Evolutionary conservation across 2,888 invertebrate species (phyloP), one percentile per base, ranked within the genome.

Genomic region (Hypena proboscidalis): DNA sequence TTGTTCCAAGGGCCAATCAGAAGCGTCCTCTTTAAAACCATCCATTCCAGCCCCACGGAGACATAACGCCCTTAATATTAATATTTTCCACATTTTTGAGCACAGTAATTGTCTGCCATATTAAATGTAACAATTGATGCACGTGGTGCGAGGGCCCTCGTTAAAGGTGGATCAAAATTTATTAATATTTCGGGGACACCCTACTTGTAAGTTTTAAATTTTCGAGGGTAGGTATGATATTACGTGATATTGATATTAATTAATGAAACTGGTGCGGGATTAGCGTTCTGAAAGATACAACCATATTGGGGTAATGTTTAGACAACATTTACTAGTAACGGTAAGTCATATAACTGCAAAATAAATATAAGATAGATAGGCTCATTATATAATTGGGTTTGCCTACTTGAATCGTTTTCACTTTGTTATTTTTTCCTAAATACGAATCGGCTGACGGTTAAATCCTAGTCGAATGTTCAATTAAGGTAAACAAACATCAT

Each of bases 21-120:
- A 10, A 37, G 33, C 54, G 17, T 19, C 52, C 51, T 51, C 55
- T 71, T 65, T 65, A 64, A 64, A 64, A 62, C 53, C 64, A 64
- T 64, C 64, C 64, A n/a, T n/a, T 54, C 45, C 45, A 59, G 41
- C 68, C 67, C 76, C 74, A 72, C 76, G 77, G 74, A 67, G 74
- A 81, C 80, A 74, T 79, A 52, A 60, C 73, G 68, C 81, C 80
- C 81, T 70, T 72, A 61, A 78, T 80, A 80, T 84, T 82, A 84
- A 88, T 88, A 87, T 85, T 81, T 88, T 83, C 83, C 85, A 80
- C 80, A 71, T 73, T 75, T 75, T 70, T 83, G 83, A 70, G 53
- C 85, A 70, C 74, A 64, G 70, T 88, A 88, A 90, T 86, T 88
- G 87, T 86, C 70, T 59, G 68, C 56, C 64, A 79, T 86, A 88